These are phyloP conservation scores for Stenopsyche tienmushanensis DNA, from an alignment of 1,140 invertebrate species.

Conservation along the genomic window DNA sequence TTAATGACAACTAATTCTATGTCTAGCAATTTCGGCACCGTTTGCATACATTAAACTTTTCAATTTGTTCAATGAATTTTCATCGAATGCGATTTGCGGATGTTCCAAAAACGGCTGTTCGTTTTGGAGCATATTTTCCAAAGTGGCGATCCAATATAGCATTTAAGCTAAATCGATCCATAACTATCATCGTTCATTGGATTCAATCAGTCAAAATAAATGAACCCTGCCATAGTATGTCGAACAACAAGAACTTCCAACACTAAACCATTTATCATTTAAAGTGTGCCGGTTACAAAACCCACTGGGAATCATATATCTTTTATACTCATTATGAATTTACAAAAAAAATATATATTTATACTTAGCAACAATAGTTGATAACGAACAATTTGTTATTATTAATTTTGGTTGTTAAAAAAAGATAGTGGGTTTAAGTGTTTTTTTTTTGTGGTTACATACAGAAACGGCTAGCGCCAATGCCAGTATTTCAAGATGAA, in stretches of 20 bases:
- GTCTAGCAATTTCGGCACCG: no score
- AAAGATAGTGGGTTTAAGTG: background rate
- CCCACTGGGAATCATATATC: slow-evolving; percentile 26
- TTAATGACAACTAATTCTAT: no score
- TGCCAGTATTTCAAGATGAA: slow-evolving; percentile 24
- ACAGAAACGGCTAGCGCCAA: background rate
- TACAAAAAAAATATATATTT: background rate
- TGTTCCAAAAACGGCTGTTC: no score
- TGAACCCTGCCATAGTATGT: slow-evolving; percentile 21
- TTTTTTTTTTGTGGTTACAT: background rate
- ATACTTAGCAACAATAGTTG: no score
- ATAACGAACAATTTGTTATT: no score
- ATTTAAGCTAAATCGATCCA: slow-evolving; percentile 25
- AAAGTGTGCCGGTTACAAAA: background rate
- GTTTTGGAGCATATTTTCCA: no score
- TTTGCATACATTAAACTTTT: no score
- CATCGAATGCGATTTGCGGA: no score
- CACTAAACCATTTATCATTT: slow-evolving; percentile 18
- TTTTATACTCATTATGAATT: slow-evolving; percentile 6
- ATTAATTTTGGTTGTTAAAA: no score
- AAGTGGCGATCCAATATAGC: no score
- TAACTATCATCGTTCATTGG: slow-evolving; percentile 31
- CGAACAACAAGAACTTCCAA: slow-evolving; percentile 28
- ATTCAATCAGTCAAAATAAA: slow-evolving; percentile 32
- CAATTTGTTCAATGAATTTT: no score